These are phyloP conservation scores for Cnemophilus loriae DNA, from an alignment of 2,113 vertebrate species.

Conservation along the genomic window DNA sequence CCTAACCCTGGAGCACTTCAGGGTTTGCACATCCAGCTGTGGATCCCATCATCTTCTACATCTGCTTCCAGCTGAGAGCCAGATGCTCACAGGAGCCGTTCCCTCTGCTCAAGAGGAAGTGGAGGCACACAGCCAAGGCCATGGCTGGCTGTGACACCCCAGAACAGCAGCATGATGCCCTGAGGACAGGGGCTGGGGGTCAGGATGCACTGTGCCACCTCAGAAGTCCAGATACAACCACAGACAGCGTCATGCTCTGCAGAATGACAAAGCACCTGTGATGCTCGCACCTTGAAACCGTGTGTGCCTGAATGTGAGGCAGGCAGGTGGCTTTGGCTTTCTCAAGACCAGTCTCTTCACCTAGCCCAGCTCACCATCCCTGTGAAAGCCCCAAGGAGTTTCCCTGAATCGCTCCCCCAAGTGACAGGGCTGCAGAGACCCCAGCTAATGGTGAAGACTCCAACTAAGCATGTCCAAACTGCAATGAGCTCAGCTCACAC, in stretches of 20 bases:
- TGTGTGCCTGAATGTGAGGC: not conserved
- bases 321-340: not conserved
- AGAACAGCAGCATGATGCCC: not conserved
- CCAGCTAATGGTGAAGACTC: not conserved
- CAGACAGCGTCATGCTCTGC: not conserved
- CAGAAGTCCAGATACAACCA: not conserved
- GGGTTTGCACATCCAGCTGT: not conserved
- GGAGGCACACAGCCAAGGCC: not conserved
- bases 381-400: not conserved
- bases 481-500: not conserved
- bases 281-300: not conserved
- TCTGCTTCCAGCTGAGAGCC: not conserved
- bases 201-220: not conserved
- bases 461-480: accelerated
- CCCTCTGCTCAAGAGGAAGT: accelerated
- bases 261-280: not conserved
- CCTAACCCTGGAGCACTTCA: accelerated
- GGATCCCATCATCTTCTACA: not conserved
- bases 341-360: not conserved
- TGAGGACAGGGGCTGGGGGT: not conserved
- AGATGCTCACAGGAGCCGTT: not conserved
- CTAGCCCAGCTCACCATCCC: not conserved
- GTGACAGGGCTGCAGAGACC: not conserved
- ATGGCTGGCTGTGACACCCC: not conserved
- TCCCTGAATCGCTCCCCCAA: not conserved